A percentile compares a stretch with the other conserved stretches of the same genome.
These are phyloP conservation scores for Prietella phreatophila DNA, from an alignment of 2,113 vertebrate species.

Conservation along the genomic window DNA sequence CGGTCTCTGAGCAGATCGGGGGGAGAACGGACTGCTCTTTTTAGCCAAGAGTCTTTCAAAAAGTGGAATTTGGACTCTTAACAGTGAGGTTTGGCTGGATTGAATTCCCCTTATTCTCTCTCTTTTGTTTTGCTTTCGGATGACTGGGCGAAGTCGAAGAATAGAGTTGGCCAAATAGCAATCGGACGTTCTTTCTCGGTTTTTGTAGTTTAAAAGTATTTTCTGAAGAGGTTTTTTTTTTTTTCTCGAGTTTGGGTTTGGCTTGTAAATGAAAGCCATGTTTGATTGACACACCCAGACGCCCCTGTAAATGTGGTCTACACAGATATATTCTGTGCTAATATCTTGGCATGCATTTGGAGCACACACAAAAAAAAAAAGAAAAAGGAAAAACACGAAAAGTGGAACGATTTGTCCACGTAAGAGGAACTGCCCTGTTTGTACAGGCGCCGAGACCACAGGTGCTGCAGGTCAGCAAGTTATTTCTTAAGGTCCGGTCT, in stretches of 20 bases:
- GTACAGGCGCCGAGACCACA: background rate
- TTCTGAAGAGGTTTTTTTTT: background rate
- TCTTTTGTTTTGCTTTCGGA: conserved; percentile 46
- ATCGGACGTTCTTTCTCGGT: conserved; percentile 17
- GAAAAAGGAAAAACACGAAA: conserved; percentile 24
- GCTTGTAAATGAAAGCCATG: conserved; percentile 24
- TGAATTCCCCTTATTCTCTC: conserved; percentile 14
- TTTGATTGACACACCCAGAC: conserved; percentile 36
- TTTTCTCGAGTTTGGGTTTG: background rate
- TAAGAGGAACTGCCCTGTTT: conserved; percentile 27
- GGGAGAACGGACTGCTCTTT: conserved; percentile 30
- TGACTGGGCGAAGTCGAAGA: conserved; percentile 32
- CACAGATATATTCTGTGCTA: conserved; percentile 36
- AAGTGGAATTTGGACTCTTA: conserved; percentile 33
- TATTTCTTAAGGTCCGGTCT: background rate
- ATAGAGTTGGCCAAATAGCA: conserved; percentile 34
- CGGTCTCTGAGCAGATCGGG: background rate
- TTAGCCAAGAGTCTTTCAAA: conserved; percentile 28
- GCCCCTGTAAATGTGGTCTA: conserved; percentile 28
- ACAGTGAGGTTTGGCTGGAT: conserved; percentile 29
- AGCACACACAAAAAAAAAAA: conserved; percentile 22
- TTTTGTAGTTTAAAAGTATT: background rate
- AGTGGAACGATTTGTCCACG: conserved; percentile 15
- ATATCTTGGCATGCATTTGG: conserved; percentile 38
- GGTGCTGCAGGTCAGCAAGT: conserved; percentile 2